Conservation (phyloP, 2,797 vertebrate species). For the Rhincodon typus region DNA sequence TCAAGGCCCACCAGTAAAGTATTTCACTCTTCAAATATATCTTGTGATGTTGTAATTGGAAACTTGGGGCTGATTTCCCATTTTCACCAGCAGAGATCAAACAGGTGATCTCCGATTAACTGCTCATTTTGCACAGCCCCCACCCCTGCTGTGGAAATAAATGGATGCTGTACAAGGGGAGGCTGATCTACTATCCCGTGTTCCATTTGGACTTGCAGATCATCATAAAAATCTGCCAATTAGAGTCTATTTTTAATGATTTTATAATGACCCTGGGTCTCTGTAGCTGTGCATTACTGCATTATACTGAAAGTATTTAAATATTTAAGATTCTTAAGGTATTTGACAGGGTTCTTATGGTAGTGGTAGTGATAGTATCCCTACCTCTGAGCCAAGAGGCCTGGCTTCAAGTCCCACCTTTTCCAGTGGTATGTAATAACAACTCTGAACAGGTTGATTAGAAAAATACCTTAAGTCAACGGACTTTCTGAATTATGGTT, state of each 20-base stretch:
- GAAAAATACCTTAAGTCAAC: neutral
- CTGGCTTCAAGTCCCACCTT: too few species aligned
- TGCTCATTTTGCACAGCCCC: neutral
- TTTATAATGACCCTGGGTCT: neutral
- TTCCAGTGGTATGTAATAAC: too few species aligned
- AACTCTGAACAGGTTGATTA: too few species aligned
- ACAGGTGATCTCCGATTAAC: neutral
- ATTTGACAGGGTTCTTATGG: neutral
- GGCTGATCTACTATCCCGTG: neutral
- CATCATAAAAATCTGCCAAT: neutral
- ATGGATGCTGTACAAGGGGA: neutral
- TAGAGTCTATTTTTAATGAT: neutral
- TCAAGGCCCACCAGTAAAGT: constrained; percentile 82
- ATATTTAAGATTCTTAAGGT: neutral
- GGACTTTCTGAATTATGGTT: neutral
- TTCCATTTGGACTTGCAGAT: neutral
- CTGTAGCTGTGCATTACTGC: neutral
- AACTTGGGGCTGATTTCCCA: neutral
- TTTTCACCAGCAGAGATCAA: neutral
- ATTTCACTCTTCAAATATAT: constrained; percentile 51
- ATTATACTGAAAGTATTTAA: neutral
- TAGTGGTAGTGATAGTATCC: too few species aligned
- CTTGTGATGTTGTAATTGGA: neutral
- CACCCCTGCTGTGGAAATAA: neutral
- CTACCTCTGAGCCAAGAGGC: too few species aligned